phyloP scores from a whole-genome alignment of 2,113 vertebrate genomes.

The Thomomys bottae region DNA sequence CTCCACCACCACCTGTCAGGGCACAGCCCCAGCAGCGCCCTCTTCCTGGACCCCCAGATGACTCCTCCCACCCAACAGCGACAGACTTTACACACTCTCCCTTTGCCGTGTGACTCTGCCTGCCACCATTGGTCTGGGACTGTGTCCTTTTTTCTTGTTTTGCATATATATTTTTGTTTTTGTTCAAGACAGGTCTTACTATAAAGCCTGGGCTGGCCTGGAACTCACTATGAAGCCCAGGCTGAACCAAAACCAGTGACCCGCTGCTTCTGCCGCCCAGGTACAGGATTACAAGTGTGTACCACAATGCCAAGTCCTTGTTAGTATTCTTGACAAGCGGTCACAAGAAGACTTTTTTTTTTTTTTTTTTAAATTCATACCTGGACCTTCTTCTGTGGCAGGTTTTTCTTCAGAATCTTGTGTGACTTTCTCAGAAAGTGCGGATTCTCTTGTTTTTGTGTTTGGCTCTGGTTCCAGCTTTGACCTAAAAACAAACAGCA shows the following conservation, averaged over 20 bases:
- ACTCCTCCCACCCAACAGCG: no score
- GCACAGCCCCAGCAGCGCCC: no score
- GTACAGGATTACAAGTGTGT: no score
- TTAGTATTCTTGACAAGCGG: rapidly evolving
- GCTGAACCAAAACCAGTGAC: no score
- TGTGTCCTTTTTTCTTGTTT: no score
- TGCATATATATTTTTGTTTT: no score
- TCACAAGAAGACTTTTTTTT: rapidly evolving
- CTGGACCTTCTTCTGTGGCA: slow-evolving; percentile 86
- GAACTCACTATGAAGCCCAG: no score
- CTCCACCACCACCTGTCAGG: not conserved
- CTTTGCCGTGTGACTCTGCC: no score
- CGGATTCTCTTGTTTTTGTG: slow-evolving; percentile 67
- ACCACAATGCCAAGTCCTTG: not conserved
- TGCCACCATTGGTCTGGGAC: rapidly evolving
- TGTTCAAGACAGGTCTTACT: no score
- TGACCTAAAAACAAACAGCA: slow-evolving; percentile 86
- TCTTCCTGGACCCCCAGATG: not conserved
- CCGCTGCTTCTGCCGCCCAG: no score
- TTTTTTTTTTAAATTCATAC: slow-evolving; percentile 81
- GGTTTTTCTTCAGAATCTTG: slow-evolving; percentile 86
- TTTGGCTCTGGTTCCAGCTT: slow-evolving; percentile 92
- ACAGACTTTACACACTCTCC: no score
- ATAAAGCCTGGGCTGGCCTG: no score
- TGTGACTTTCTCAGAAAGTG: slow-evolving; percentile 76